Percentiles rank a stretch among this genome's conserved stretches.
These are phyloP conservation scores for Microtus oregoni DNA, from an alignment of 2,113 vertebrate species.

Conservation along the genomic window DNA sequence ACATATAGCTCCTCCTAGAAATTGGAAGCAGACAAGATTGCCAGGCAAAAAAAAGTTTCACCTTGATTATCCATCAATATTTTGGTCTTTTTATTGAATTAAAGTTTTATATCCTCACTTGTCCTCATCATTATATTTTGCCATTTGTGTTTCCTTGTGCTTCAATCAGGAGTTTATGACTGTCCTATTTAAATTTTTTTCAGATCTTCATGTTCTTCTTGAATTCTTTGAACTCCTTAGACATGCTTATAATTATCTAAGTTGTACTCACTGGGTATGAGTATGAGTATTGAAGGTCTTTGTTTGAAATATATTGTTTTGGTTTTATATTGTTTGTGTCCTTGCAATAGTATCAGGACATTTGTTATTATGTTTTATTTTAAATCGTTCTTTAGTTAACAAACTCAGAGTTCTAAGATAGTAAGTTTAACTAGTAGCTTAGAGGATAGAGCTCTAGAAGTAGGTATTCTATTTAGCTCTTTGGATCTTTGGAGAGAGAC, in stretches of 20 bases:
- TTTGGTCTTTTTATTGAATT: neutral
- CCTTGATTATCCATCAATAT: neutral
- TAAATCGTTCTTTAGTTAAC: neutral
- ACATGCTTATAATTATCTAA: neutral
- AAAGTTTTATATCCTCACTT: neutral
- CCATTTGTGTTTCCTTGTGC: neutral
- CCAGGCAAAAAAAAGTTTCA: too few relatives aligned
- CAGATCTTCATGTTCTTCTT: neutral
- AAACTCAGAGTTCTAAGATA: neutral
- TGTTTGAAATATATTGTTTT: too few relatives aligned
- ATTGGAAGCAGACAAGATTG: too few relatives aligned
- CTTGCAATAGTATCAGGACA: too few relatives aligned
- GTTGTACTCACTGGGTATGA: neutral
- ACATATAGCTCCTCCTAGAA: too few relatives aligned
- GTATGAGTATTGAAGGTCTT: neutral
- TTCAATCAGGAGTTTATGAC: too few relatives aligned
- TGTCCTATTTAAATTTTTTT: neutral
- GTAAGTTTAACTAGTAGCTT: neutral
- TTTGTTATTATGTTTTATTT: neutral
- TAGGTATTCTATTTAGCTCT: neutral
- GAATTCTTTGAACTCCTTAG: neutral
- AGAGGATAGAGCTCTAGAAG: neutral
- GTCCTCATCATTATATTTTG: neutral
- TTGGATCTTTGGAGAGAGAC: neutral
- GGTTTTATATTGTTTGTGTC: too few relatives aligned